Evolutionary conservation across 2,797 vertebrate species (phyloP), one percentile per base, ranked within the genome.

Genomic region (Rhabdomys pumilio): DNA sequence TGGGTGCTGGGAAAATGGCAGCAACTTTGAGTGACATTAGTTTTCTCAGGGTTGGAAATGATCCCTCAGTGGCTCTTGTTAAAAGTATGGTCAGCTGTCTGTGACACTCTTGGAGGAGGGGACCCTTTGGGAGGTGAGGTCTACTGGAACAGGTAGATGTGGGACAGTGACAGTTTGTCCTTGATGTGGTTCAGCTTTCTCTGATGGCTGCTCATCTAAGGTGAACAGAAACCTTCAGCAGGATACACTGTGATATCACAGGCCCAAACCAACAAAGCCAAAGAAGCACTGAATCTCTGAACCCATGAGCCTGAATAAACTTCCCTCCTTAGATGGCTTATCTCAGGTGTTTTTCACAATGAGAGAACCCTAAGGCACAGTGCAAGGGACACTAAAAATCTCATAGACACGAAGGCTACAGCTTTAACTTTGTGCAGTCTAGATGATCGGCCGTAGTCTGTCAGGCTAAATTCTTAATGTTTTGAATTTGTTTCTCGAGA

Each of bases 401-500:
- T 41, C 15, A 12, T 22, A 19, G 80, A 47, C 10, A 59, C 57
- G 50, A 76, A 94, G 69, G 38, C 6, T 41, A 41, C 20, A 19
- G 24, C 29, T 93, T 93, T 81, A 83, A 79, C 47, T 26, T 81
- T 72, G 17, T 65, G n/a, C 29, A 94, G 15, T 38, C 7, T 55
- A 57, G 31, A 72, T 90, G 24, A 44, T 90, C 0, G 20, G 8
- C 10, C 14, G 10, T 14, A 67, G 50, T 34, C 65, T 20, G 6
- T 86, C 14, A 65, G 57, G 22, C 26, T 83, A 79, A 72, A 31
- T 77, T 96, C 29, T 69, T 90, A n/a, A 79, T 55, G 17, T 5
- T 73, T 34, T 80, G 79, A 94, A 41, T 75, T 34, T 87, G 1
- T 91, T 94, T 41, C 22, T 85, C 90, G 67, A 92, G 38, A 83